phyloP scores from a whole-genome alignment of 2,113 vertebrate species.

The Thomomys bottae region DNA sequence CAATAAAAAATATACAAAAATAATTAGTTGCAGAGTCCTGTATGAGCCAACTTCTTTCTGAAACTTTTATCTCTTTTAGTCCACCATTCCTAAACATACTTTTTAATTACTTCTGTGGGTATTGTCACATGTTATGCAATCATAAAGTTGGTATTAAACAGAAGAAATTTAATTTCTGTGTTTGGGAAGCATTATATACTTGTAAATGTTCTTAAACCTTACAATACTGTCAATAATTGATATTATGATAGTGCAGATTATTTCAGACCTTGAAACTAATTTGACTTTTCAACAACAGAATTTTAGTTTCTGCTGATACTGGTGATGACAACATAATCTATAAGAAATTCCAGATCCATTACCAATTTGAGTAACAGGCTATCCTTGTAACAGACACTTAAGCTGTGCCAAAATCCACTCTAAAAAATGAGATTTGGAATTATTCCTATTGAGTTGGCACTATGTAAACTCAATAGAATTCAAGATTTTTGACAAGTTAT shows the following conservation, averaged over 20 bases:
- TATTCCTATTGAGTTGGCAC: conserved; percentile 47
- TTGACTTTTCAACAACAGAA: conserved; percentile 13
- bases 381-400: conserved; percentile 4
- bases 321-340: not conserved
- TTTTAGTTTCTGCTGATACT: not conserved
- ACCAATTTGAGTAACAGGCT: conserved; percentile 40
- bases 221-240: not conserved
- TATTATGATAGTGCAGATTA: not conserved
- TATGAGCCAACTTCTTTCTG: too few relatives aligned
- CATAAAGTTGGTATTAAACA: not conserved
- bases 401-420: conserved; percentile 61
- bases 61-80: too few relatives aligned
- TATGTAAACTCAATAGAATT: conserved; percentile 55
- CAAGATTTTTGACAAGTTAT: conserved; percentile 69
- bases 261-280: not conserved
- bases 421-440: conserved; percentile 51
- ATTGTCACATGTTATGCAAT: not conserved
- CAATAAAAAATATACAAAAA: too few relatives aligned
- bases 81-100: too few relatives aligned
- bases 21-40: too few relatives aligned
- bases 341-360: conserved; percentile 18
- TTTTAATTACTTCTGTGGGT: not conserved
- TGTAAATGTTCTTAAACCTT: not conserved
- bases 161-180: not conserved
- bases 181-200: not conserved